These are phyloP conservation scores for Muntiacus reevesi DNA, from an alignment of 2,113 vertebrate species.

Conservation along the genomic window DNA sequence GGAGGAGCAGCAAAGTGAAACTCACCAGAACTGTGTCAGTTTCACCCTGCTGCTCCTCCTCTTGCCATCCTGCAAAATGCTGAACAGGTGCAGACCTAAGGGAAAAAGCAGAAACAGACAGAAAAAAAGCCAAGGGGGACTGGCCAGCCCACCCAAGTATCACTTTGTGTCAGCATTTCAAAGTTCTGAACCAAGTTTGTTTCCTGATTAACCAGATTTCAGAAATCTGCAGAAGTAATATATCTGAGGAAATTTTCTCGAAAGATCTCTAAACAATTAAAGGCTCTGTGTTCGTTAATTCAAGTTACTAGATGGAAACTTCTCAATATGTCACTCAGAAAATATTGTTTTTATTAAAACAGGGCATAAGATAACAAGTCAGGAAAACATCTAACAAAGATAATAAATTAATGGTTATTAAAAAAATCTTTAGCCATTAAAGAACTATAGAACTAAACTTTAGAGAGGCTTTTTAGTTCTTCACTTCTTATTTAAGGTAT, in stretches of 20 bases:
- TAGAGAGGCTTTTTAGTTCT: conserved; percentile 65
- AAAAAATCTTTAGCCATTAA: conserved; percentile 3
- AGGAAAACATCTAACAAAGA: conserved; percentile 53
- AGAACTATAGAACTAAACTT: conserved; percentile 35
- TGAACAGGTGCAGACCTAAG: conserved; percentile 56
- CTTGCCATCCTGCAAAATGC: conserved; percentile 64
- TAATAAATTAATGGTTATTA: conserved; percentile 16
- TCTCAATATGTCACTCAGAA: conserved; percentile 24
- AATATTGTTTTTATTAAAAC: conserved; percentile 38
- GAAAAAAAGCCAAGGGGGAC: background rate
- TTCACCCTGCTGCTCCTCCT: conserved; percentile 75
- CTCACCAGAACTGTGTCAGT: conserved; percentile 75
- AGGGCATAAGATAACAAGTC: conserved; percentile 23
- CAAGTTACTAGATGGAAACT: background rate
- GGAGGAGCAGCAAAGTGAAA: conserved; percentile 78
- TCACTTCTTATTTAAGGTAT: conserved; percentile 22
- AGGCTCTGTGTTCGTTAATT: conserved; percentile 14
- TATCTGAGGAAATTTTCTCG: background rate
- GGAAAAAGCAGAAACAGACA: conserved; percentile 64
- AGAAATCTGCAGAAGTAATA: conserved; percentile 42
- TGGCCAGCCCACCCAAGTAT: conserved; percentile 33
- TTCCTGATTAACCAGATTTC: conserved; percentile 21
- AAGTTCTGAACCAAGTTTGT: conserved; percentile 34
- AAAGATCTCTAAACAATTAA: conserved; percentile 21
- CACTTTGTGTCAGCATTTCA: conserved; percentile 19